Evolutionary conservation across 2,888 invertebrate genomes (phyloP), one percentile per base, ranked within the genome.

Genomic region (Watsonalla binaria): DNA sequence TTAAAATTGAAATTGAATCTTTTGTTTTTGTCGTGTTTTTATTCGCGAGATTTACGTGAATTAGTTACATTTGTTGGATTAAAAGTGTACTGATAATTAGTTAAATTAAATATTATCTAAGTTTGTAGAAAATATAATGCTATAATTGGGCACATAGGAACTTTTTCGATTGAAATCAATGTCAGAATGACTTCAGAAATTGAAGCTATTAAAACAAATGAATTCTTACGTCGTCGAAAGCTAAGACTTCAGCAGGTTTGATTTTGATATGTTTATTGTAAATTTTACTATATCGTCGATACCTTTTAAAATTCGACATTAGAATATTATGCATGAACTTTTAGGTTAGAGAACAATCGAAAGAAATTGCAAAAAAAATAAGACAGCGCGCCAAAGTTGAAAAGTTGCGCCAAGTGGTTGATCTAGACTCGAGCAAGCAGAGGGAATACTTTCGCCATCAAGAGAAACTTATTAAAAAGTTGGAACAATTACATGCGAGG

Each of bases 331-430:
- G 45, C 55, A 52, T 61, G 51, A 55, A 51, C 64, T 78, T 84
- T 71, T 81, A 91, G 91, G 91, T 91, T 65, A 83, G 91, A 60
- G 91, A 91, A 75, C 91, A 91, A 66, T 91, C 91, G 50, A 91
- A 90, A 76, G 88, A 89, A 54, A 87, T 91, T 52, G 91, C 91
- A 11, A 89, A 86, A 69, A 86, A 84, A 73, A 80, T 91, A 61
- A 74, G 91, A 61, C 83, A 86, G 68, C 86, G 89, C 58, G 83
- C 89, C 50, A 84, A 83, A 68, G 76, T 77, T 57, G 90, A 90
- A 71, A 84, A 83, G 61, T 76, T 83, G 58, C 74, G 76, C 56
- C 80, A 84, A 59, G 72, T 80, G 47, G 68, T 69, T 58, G 78
- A 81, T 57, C 64, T 86, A 56, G 83, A 87, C 54, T 65, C 73